Percentiles rank a stretch among this genome's conserved stretches.
These are phyloP conservation scores for Drosophila paramelanica DNA, from an alignment of 2,888 invertebrate genomes.

Conservation along the genomic window DNA sequence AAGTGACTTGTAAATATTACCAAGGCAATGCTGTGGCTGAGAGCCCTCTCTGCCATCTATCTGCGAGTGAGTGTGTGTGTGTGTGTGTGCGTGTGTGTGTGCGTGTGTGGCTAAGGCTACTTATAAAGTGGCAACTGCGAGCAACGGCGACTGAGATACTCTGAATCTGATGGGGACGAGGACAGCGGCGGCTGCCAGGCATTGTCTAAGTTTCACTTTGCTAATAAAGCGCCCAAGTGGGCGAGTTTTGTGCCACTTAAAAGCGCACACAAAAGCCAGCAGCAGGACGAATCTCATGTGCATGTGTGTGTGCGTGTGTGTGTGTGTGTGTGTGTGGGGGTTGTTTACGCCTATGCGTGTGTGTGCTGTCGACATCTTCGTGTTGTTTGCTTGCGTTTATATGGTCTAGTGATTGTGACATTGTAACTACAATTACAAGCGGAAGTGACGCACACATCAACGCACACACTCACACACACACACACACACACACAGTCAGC, in stretches of 20 bases:
- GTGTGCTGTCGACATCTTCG: constrained; percentile 10
- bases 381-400: constrained; percentile 70
- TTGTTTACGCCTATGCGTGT: constrained; percentile 8
- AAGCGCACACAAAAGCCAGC: constrained; percentile 62
- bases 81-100: constrained; percentile 30
- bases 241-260: constrained; percentile 70
- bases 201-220: constrained; percentile 69
- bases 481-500: constrained; percentile 13
- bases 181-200: constrained; percentile 30
- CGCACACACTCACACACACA: constrained; percentile 53
- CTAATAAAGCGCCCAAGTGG: constrained; percentile 71
- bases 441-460: constrained; percentile 79
- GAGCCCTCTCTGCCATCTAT: constrained; percentile 11
- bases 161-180: neutral
- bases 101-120: constrained; percentile 56
- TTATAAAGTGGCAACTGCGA: constrained; percentile 62
- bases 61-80: constrained; percentile 25
- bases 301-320: constrained; percentile 1
- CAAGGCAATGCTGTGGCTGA: constrained; percentile 67
- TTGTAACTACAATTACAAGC: constrained; percentile 82
- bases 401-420: constrained; percentile 81
- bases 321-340: constrained; percentile 18
- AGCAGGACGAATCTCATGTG: constrained; percentile 11
- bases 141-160: constrained; percentile 19
- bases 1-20: constrained; percentile 82